Percentiles rank a stretch among this genome's conserved stretches.
Evolutionary conservation across 2,113 vertebrate genomes (phyloP).

Genomic region (Takifugu bimaculatus): DNA sequence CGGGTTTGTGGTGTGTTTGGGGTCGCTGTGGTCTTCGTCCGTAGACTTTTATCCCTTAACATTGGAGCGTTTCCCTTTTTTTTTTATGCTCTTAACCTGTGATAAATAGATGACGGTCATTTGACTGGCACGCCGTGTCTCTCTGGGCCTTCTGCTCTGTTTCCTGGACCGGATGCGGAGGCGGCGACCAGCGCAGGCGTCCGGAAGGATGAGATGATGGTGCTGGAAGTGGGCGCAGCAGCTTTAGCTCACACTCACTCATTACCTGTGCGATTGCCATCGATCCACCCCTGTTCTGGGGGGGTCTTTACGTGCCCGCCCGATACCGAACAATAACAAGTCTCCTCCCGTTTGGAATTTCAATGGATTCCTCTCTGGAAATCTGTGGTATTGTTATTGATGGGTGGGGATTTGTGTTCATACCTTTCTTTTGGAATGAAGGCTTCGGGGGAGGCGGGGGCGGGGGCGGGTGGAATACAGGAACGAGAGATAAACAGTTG

Average conservation of each 20-base stretch:
- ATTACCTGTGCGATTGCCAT: slow-evolving; percentile 52
- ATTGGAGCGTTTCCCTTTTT: background rate
- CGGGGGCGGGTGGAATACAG: slow-evolving; percentile 25
- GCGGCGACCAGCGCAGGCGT: slow-evolving; percentile 7
- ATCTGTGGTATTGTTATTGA: slow-evolving; percentile 35
- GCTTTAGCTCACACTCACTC: slow-evolving; percentile 39
- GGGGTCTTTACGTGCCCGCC: slow-evolving; percentile 3
- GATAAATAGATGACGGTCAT: background rate
- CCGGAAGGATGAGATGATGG: background rate
- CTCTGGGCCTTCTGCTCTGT: background rate
- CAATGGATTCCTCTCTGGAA: slow-evolving; percentile 15
- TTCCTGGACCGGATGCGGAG: background rate
- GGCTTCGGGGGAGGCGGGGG: background rate
- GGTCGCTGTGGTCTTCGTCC: background rate
- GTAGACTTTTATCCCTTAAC: background rate
- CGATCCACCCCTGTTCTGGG: slow-evolving; percentile 34
- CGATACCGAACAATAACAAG: slow-evolving; percentile 12
- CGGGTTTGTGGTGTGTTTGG: background rate
- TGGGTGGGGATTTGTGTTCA: slow-evolving; percentile 11
- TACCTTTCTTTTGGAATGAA: background rate
- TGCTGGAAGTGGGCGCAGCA: slow-evolving; percentile 13
- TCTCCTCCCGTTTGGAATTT: slow-evolving; percentile 8
- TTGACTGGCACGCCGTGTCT: no score
- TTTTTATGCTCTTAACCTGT: slow-evolving; percentile 2
- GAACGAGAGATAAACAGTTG: slow-evolving; percentile 17